Conservation (phyloP, 1,140 invertebrate species). For the Colletes gigas region DNA sequence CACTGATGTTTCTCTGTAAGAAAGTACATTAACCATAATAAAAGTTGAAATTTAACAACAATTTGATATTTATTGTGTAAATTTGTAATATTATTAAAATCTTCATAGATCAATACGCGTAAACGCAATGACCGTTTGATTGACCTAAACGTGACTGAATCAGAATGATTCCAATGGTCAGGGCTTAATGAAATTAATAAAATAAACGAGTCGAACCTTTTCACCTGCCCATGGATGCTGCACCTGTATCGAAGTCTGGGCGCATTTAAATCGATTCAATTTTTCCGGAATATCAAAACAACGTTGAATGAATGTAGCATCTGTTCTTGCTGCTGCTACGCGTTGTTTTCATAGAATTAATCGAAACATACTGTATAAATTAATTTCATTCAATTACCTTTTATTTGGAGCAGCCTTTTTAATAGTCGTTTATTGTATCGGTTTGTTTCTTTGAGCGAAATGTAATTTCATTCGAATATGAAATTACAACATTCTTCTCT, state of each 20-base stretch:
- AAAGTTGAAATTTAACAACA: neutral
- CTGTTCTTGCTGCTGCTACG: neutral
- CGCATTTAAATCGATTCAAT: conserved; percentile 15
- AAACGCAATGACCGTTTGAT: neutral
- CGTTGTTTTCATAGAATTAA: neutral
- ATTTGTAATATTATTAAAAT: neutral
- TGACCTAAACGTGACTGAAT: conserved; percentile 19
- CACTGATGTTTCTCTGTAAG: neutral
- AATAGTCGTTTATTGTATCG: too few species aligned
- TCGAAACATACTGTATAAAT: neutral
- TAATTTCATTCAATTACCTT: neutral
- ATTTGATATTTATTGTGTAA: neutral
- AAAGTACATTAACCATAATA: neutral
- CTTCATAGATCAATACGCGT: neutral
- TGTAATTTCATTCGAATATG: too few species aligned
- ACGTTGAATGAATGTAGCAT: neutral
- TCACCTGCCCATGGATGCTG: neutral
- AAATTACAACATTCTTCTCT: too few species aligned
- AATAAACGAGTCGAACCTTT: conserved; percentile 8
- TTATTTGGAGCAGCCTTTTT: neutral
- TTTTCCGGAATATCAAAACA: conserved; percentile 13
- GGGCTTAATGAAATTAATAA: conserved; percentile 15
- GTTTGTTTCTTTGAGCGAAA: too few species aligned
- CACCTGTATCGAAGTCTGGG: neutral
- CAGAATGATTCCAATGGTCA: conserved; percentile 20